Percentiles rank a stretch among this genome's conserved stretches.
These are phyloP conservation scores for Pantherophis alleghaniensis DNA, from an alignment of 2,797 vertebrate genomes.

Conservation along the genomic window DNA sequence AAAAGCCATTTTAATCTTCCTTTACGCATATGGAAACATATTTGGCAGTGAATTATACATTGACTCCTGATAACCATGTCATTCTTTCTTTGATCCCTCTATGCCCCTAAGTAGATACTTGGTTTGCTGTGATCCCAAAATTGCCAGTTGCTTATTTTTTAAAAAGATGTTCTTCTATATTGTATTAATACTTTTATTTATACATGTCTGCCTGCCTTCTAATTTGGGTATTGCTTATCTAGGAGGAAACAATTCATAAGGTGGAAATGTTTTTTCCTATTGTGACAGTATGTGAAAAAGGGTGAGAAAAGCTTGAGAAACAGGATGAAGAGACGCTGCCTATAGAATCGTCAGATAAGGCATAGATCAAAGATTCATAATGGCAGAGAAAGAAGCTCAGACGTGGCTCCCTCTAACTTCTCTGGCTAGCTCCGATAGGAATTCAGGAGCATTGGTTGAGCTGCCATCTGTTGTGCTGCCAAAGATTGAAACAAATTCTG, in stretches of 20 bases:
- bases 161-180: background rate
- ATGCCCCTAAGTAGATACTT: background rate
- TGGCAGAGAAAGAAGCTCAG: background rate
- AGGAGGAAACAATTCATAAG: background rate
- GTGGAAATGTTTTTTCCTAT: background rate
- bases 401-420: background rate
- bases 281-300: background rate
- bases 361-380: background rate
- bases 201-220: background rate
- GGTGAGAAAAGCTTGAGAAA: background rate
- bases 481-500: background rate
- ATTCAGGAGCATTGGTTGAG: background rate
- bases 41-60: background rate
- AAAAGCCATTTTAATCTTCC: background rate
- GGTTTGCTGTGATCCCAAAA: background rate
- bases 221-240: background rate
- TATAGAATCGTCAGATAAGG: background rate
- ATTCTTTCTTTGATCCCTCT: background rate
- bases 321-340: background rate
- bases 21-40: background rate
- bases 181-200: background rate
- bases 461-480: background rate
- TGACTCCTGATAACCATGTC: background rate
- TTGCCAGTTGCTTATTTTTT: background rate
- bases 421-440: background rate